A percentile compares a stretch with the other conserved stretches of the same genome.
Evolutionary conservation across 1,140 invertebrate species (phyloP).

Genomic region (Papilio xuthus): DNA sequence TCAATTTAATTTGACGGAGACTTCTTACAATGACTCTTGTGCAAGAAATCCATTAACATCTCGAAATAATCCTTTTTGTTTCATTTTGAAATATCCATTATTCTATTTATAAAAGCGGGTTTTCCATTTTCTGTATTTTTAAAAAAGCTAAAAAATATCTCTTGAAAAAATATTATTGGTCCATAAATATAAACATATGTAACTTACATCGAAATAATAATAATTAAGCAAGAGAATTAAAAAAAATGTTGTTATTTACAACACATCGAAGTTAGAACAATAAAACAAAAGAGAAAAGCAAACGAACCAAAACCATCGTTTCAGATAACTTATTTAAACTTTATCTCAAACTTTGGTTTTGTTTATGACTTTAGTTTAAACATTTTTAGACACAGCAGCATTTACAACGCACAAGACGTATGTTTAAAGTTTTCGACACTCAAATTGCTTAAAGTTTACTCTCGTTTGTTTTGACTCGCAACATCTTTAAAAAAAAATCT

Average conservation of each 20-base stretch:
- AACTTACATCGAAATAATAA: neutral
- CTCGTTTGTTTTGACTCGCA: neutral
- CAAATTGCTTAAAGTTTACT: slow-evolving; percentile 5
- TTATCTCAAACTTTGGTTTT: slow-evolving; percentile 6
- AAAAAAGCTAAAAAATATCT: too few relatives aligned
- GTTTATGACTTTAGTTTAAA: slow-evolving; percentile 24
- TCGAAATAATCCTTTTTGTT: neutral
- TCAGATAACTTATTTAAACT: slow-evolving; percentile 16
- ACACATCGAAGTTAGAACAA: neutral
- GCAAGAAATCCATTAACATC: neutral
- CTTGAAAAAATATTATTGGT: too few relatives aligned
- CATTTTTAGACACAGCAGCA: neutral
- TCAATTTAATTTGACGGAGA: slow-evolving; percentile 5
- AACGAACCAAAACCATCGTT: slow-evolving; percentile 16
- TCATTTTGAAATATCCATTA: neutral
- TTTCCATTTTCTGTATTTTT: neutral
- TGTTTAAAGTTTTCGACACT: slow-evolving; percentile 21
- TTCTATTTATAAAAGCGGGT: neutral
- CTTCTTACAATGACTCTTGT: slow-evolving; percentile 5
- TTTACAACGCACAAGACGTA: slow-evolving; percentile 23
- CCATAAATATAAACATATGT: neutral
- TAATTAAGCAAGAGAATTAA: neutral
- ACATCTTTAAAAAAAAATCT: neutral
- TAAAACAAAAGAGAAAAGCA: slow-evolving; percentile 15
- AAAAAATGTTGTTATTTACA: slow-evolving; percentile 9